A percentile compares a stretch with the other conserved stretches of the same genome.
These are phyloP conservation scores for Microcebus lehilahytsara DNA, from an alignment of 2,113 vertebrate genomes.

Conservation along the genomic window DNA sequence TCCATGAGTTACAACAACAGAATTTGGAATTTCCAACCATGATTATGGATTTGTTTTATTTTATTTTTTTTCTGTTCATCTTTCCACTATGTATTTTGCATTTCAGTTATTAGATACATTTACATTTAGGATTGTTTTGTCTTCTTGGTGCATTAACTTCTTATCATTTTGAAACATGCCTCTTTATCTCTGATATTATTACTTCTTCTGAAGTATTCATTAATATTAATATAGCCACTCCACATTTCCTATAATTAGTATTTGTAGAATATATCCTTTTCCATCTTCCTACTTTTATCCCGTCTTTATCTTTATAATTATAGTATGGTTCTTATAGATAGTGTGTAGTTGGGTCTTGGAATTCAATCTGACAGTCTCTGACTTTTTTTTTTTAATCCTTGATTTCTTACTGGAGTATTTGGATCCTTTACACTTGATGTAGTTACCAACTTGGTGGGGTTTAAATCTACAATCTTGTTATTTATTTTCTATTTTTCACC, in stretches of 20 bases:
- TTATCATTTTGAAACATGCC: background rate
- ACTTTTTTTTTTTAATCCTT: background rate
- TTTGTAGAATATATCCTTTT: background rate
- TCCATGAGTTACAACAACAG: background rate
- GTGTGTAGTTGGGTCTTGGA: background rate
- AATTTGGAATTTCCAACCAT: background rate
- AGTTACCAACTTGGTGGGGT: background rate
- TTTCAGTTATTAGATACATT: background rate
- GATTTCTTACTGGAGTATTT: background rate
- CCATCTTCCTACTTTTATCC: background rate
- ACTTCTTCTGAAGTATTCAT: background rate
- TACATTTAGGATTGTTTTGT: background rate
- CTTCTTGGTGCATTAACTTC: background rate
- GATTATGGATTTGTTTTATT: background rate
- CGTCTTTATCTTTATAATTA: constrained; percentile 19
- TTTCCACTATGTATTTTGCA: background rate
- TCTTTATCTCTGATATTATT: constrained; percentile 7
- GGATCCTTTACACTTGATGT: background rate
- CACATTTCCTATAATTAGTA: background rate
- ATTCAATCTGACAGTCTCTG: background rate
- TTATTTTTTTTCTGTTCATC: background rate
- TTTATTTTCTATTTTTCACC: constrained; percentile 22
- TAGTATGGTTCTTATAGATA: background rate
- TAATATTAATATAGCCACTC: background rate
- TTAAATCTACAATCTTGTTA: background rate